Percentiles rank a stretch among this genome's conserved stretches.
phyloP scores from a whole-genome alignment of 2,888 invertebrate species.

The Cabera pusaria region DNA sequence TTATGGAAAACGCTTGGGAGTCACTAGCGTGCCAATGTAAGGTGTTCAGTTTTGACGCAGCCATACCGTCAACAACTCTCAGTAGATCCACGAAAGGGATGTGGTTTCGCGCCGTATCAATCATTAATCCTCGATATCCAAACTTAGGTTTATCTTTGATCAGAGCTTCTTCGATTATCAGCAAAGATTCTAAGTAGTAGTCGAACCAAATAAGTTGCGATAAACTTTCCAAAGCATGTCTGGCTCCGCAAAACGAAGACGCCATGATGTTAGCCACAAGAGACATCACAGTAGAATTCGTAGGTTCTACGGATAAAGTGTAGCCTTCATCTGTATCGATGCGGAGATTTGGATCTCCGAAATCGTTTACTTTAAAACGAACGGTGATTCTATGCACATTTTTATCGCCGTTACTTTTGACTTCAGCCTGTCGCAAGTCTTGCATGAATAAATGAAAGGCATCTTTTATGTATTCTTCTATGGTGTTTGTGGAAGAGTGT shows the following conservation, averaged over 20 bases:
- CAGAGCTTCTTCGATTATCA: constrained; percentile 84
- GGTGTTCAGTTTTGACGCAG: constrained; percentile 93
- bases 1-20: constrained; percentile 94
- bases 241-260: constrained; percentile 88
- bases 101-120: constrained; percentile 95
- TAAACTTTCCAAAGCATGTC: constrained; percentile 89
- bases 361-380: constrained; percentile 70
- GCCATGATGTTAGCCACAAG: constrained; percentile 84
- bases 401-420: constrained; percentile 48
- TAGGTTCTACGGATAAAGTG: constrained; percentile 80
- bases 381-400: constrained; percentile 67
- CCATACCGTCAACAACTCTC: constrained; percentile 92
- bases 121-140: constrained; percentile 91
- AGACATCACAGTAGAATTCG: constrained; percentile 58
- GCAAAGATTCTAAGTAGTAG: constrained; percentile 80
- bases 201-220: constrained; percentile 91
- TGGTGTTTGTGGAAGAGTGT: constrained; percentile 53
- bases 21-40: constrained; percentile 96
- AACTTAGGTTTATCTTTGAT: constrained; percentile 90
- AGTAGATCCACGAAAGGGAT: constrained; percentile 88
- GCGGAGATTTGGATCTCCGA: constrained; percentile 78
- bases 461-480: constrained; percentile 57
- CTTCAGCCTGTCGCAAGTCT: constrained; percentile 68
- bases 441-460: constrained; percentile 74
- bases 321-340: constrained; percentile 89